These are phyloP conservation scores for Oppia nitens DNA, from an alignment of 1,140 invertebrate genomes.

Conservation along the genomic window DNA sequence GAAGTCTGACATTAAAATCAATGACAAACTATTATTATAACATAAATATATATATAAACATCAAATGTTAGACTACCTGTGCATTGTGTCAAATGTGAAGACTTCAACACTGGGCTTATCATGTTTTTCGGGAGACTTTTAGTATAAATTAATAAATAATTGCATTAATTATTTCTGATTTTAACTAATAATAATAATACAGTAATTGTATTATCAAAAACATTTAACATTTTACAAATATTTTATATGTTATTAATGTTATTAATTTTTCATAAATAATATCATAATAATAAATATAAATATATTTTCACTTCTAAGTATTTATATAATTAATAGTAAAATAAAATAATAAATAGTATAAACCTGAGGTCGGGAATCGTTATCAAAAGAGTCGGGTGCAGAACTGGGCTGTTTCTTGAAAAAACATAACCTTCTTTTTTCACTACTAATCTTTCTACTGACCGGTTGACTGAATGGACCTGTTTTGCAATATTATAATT, in stretches of 20 bases:
- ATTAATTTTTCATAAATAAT: no score
- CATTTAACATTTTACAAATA: no score
- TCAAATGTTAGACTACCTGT: no score
- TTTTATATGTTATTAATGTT: no score
- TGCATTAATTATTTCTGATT: neutral
- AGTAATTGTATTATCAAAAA: neutral
- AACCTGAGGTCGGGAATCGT: constrained; percentile 11
- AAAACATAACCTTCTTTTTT: constrained; percentile 23
- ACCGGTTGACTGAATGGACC: no score
- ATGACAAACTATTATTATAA: neutral
- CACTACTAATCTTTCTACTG: neutral
- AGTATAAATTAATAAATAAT: neutral
- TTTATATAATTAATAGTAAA: no score
- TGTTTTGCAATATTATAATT: no score
- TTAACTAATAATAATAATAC: neutral
- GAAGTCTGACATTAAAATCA: neutral
- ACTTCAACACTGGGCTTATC: neutral
- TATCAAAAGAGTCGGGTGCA: constrained; percentile 32
- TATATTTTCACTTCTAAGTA: no score
- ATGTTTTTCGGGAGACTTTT: neutral
- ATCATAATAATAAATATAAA: no score
- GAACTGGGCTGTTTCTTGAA: constrained; percentile 33
- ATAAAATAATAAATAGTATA: no score
- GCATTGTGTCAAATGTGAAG: constrained; percentile 22
- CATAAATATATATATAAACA: no score